Base-by-base conservation (phyloP, 2,888 invertebrate species). In the Lomographa bimaculata region DNA sequence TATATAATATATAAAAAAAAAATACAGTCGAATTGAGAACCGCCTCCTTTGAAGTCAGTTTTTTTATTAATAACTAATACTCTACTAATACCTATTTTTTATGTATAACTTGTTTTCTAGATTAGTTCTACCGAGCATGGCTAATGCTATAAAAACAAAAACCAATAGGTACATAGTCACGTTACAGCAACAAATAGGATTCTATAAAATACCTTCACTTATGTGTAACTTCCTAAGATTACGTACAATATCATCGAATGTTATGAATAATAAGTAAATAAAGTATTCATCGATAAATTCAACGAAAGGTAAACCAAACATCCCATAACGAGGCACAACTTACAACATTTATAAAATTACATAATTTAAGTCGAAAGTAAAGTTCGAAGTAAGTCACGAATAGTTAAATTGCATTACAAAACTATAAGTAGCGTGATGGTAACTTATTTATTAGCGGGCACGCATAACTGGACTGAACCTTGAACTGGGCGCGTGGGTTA, bases 401-500 rank as follows among this genome's bases (percentile, higher is more conserved):
- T 8, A 5, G 18, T 36, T 50, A 57, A 54, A 61, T 54, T 52
- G 50, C 46, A 28, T 73, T 72, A 49, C 60, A 46, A 65, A 66
- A 74, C 27, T 43, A 37, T 56, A 52, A 59, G 59, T 57, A 48
- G 51, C 56, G 43, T 56, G 59, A 61, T 64, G 59, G 56, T 41
- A 54, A 50, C 38, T 25, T 51, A 40, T 55, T 68, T 60, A 67
- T 60, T 61, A 60, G 49, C 44, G 43, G 48, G 56, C 57, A 56
- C 51, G 57, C 45, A 47, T 26, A 45, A 41, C 51, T 54, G 34
- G 42, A 38, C 25, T 57, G 53, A 46, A 59, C 60, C 58, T 64
- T 69, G 62, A 63, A 59, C 57, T 57, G 38, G 34, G 37, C 0
- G 6, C 8, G 18, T 55, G 59, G 62, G 34, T 0, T 18, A 65